A percentile compares a stretch with the other conserved stretches of the same genome.
Conservation (phyloP, 2,797 vertebrate species). For the Melanotaenia pygmaea region DNA sequence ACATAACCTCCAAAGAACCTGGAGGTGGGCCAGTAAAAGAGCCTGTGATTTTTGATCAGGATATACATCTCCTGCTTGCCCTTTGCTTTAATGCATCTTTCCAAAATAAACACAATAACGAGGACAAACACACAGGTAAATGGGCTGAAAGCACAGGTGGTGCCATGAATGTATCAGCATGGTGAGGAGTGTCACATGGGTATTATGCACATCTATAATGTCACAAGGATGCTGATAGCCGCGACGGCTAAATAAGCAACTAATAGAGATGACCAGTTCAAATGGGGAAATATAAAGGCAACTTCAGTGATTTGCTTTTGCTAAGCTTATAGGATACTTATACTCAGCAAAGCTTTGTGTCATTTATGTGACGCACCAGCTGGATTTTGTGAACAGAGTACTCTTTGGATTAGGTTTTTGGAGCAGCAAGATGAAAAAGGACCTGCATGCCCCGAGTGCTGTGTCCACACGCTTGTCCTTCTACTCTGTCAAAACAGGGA, state of each 20-base stretch:
- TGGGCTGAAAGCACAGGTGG: neutral
- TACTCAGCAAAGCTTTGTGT: neutral
- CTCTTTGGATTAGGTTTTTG: slow-evolving; percentile 28
- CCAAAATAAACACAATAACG: slow-evolving; percentile 12
- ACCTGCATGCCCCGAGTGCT: slow-evolving; percentile 26
- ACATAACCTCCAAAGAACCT: slow-evolving; percentile 16
- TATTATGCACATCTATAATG: neutral
- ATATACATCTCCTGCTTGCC: slow-evolving; percentile 10
- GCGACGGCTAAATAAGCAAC: neutral
- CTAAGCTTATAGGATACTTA: neutral
- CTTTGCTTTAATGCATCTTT: neutral
- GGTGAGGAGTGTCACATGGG: neutral
- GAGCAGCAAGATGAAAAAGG: slow-evolving; percentile 36
- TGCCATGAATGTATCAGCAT: neutral
- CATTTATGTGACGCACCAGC: slow-evolving; percentile 6
- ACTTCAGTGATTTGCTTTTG: neutral
- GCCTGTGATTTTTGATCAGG: slow-evolving; percentile 5
- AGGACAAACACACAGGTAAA: slow-evolving; percentile 1
- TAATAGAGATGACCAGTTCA: neutral
- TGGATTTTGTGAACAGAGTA: neutral
- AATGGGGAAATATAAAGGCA: neutral
- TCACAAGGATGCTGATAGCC: neutral
- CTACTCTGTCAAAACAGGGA: slow-evolving; percentile 55
- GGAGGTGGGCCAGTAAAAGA: slow-evolving; percentile 14
- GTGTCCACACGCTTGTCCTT: slow-evolving; percentile 48